Percentiles rank a stretch among this genome's conserved stretches.
Conservation (phyloP, 2,113 vertebrate genomes). For the Aramus guarauna region DNA sequence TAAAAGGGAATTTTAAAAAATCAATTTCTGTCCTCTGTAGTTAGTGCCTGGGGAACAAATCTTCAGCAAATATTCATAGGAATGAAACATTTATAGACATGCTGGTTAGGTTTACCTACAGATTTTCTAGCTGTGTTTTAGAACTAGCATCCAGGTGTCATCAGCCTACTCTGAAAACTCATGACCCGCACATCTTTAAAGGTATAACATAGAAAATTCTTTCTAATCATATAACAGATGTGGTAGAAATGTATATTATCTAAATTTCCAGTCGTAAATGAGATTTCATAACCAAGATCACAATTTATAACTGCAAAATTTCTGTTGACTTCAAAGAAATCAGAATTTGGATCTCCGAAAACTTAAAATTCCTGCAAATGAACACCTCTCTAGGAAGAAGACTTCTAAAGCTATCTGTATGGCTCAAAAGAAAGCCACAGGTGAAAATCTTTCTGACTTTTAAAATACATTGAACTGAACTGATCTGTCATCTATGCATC, state of each 20-base stretch:
- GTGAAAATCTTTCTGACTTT: not conserved
- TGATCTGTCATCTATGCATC: not conserved
- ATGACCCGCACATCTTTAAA: not conserved
- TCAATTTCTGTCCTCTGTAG: not conserved
- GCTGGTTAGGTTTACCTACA: not conserved
- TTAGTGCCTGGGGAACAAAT: not conserved
- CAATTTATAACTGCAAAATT: not conserved
- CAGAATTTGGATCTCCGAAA: not conserved
- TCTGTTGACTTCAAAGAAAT: not conserved
- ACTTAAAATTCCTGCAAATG: not conserved
- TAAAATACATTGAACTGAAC: conserved; percentile 3
- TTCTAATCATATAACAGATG: not conserved
- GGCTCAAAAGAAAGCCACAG: not conserved
- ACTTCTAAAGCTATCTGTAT: not conserved
- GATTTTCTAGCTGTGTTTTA: not conserved
- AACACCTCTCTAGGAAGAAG: not conserved
- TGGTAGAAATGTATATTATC: not conserved
- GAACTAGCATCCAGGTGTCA: not conserved
- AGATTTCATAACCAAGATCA: not conserved
- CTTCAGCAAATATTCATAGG: conserved; percentile 18
- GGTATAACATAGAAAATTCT: not conserved
- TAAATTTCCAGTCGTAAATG: not conserved
- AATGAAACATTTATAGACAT: conserved; percentile 20
- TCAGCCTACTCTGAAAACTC: not conserved
- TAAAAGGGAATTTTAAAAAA: conserved; percentile 13